Evolutionary conservation across 2,113 vertebrate genomes (phyloP), one percentile per base, ranked within the genome.

Genomic region (Clarias magur): DNA sequence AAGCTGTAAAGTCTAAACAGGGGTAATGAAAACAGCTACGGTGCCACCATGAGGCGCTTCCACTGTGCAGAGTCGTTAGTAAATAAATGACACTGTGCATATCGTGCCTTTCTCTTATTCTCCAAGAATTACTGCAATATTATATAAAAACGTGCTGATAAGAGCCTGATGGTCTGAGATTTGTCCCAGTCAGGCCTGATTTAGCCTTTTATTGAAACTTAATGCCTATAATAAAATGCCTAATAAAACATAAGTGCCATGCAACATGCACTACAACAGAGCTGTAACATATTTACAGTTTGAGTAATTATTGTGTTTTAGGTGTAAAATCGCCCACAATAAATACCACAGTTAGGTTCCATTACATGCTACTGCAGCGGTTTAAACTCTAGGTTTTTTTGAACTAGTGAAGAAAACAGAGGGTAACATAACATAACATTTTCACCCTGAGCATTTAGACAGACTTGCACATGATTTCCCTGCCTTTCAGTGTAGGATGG

Each of bases 1-100:
- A 70, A 68, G 48, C n/a, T 8, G 72, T n/a, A 42, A 63, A 76
- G 85, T 85, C 82, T 85, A 88, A 88, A 88, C 27, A 85, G 82
- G 82, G 67, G 56, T 84, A 75, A 89, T 89, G 79, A 85, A 89
- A 90, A 87, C 56, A 80, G 67, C 16, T 83, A 57, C 62, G 79
- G 62, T 75, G 73, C 54, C 87, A 82, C 56, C 70, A 30, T 70
- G 87, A 65, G 80, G 27, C 68, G 60, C 30, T 82, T 42, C 80
- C 85, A 80, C 10, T 15, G 60, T 42, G 34, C 23, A 34, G 19
- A 1, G 21, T 15, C 34, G 65, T 85, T 73, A 83, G 42, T 0
- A 83, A 59, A 83, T 34, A 30, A 84, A 82, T 53, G 25, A 56
- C n/a, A 30, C 70, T 27, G 78, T 80, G 59, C 48, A 27, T 78